Conservation (phyloP, 2,888 invertebrate species). For the Cybosia mesomella region DNA sequence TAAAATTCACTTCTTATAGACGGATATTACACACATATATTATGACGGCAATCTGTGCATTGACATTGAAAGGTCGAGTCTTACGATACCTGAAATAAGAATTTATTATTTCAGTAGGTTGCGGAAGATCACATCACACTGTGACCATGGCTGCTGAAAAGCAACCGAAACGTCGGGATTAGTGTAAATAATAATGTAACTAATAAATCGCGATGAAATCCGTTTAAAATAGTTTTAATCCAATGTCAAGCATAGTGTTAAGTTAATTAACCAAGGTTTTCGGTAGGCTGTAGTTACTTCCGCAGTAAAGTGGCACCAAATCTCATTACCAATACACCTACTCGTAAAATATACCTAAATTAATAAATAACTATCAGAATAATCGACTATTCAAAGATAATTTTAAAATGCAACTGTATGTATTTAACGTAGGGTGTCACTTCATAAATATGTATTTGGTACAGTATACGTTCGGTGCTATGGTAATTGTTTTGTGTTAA, state of each 20-base stretch:
- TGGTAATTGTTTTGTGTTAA: conserved; percentile 55
- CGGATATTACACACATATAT: background rate
- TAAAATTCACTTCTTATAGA: background rate
- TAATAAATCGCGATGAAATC: too few relatives aligned
- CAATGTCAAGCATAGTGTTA: background rate
- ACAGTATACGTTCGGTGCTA: conserved; percentile 35
- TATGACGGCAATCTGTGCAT: too few relatives aligned
- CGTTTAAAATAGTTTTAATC: too few relatives aligned
- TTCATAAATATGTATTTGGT: conserved; percentile 63
- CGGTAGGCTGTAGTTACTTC: conserved; percentile 1
- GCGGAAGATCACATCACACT: too few relatives aligned
- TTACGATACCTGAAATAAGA: too few relatives aligned
- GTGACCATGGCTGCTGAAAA: too few relatives aligned
- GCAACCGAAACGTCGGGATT: too few relatives aligned
- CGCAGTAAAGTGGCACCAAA: background rate
- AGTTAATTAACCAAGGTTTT: background rate
- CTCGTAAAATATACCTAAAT: background rate
- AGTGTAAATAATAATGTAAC: too few relatives aligned
- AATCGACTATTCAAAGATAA: conserved; percentile 9
- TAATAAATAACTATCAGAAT: conserved; percentile 30
- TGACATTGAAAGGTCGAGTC: too few relatives aligned
- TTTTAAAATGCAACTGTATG: conserved; percentile 34
- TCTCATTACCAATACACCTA: background rate
- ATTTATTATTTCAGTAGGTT: too few relatives aligned
- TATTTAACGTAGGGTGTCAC: conserved; percentile 44